These are phyloP conservation scores for Sphaerophoria rueppellii DNA, from an alignment of 2,888 invertebrate genomes.

Conservation along the genomic window DNA sequence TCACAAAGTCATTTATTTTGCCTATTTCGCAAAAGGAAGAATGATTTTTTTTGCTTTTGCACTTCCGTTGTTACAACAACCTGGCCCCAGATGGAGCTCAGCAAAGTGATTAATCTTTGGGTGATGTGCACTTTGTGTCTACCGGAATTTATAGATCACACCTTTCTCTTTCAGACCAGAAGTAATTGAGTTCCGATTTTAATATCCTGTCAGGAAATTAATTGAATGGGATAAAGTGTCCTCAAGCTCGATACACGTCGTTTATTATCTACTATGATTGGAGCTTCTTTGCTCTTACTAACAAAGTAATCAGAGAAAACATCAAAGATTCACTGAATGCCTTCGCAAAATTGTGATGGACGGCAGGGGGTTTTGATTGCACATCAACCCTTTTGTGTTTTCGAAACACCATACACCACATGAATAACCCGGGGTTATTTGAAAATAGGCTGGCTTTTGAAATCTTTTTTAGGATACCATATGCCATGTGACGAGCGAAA, in stretches of 20 bases:
- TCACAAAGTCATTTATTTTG: conserved; percentile 62
- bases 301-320: conserved; percentile 61
- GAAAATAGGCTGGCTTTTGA: conserved; percentile 43
- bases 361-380: conserved; percentile 57
- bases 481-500: conserved; percentile 59
- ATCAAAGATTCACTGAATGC: conserved; percentile 44
- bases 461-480: conserved; percentile 58
- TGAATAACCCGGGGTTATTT: conserved; percentile 64
- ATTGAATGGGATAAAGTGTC: conserved; percentile 73
- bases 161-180: conserved; percentile 54
- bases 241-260: conserved; percentile 52
- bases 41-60: conserved; percentile 7
- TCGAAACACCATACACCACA: background rate
- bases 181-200: conserved; percentile 74
- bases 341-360: background rate
- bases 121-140: conserved; percentile 38
- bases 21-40: conserved; percentile 3
- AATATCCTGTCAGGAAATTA: conserved; percentile 73
- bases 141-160: conserved; percentile 33
- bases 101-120: conserved; percentile 56
- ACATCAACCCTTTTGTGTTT: conserved; percentile 50
- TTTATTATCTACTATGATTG: conserved; percentile 52
- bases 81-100: conserved; percentile 12
- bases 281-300: conserved; percentile 27
- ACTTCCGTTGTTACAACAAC: background rate